Base-by-base conservation (phyloP, 2,888 invertebrate species). In the Mythimna impura region DNA sequence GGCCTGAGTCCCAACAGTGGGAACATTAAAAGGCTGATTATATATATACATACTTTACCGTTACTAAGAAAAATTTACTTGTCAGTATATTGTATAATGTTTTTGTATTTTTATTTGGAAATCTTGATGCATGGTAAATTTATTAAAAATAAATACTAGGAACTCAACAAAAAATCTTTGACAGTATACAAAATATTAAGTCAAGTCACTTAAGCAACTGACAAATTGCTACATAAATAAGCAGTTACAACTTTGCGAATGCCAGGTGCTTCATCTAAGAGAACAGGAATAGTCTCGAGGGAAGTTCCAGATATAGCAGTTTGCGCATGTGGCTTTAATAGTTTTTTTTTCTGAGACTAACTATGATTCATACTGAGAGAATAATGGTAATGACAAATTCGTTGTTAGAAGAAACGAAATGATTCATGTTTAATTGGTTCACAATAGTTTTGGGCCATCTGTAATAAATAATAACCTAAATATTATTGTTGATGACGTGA, bases 291-390 rank as follows among this genome's bases (percentile, higher is more conserved):
- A 78, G 73, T 54, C 55, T 10, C 58, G 58, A 61, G 55, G 54
- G 61, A 78, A 63, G 72, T 70, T 76, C 66, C 79, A 63, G 61
- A 76, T 67, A 81, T 76, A 82, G 80, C 64, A 67, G 65, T 74
- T 73, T 52, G 70, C 84, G 62, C 81, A 82, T 74, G 70, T 84
- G 80, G 80, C 70, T 86, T 83, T 76, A 78, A 84, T 78, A 77
- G 79, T 67, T 71, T 61, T 66, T 82, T 79, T 77, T 77, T 70
- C 54, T 40, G n/a, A 55, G 54, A 61, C 25, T 36, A 47, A 60
- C 62, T n/a, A 74, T 78, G 81, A 81, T 78, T 81, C 78, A 81
- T 71, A 40, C 30, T 22, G 20, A 57, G 34, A 61, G 3, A 43
- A 71, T 52, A 60, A 74, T 66, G 73, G 54, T 25, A 63, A 40